A percentile compares a stretch with the other conserved stretches of the same genome.
phyloP scores from a whole-genome alignment of 2,888 invertebrate genomes.

The Melikaiella ostensackeni region DNA sequence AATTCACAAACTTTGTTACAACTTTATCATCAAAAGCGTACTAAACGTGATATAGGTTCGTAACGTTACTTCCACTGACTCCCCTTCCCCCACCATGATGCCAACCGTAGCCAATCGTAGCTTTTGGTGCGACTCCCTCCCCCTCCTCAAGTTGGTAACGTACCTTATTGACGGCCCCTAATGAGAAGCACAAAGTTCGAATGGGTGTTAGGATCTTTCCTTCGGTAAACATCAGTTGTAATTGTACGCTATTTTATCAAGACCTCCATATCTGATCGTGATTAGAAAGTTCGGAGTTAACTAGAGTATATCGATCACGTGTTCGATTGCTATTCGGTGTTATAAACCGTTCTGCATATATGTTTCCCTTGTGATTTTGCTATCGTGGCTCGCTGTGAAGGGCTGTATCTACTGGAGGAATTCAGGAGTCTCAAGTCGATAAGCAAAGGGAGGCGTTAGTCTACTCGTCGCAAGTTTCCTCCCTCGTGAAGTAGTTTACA shows the following conservation, averaged over 20 bases:
- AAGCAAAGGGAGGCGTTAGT: slow-evolving; percentile 20
- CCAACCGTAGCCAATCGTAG: too few relatives aligned
- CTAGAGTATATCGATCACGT: not conserved
- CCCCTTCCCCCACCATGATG: too few relatives aligned
- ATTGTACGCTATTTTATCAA: not conserved
- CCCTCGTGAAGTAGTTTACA: slow-evolving; percentile 60
- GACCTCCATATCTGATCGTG: not conserved
- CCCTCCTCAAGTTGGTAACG: too few relatives aligned
- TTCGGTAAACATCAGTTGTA: not conserved
- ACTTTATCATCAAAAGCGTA: too few relatives aligned
- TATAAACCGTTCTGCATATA: slow-evolving; percentile 4
- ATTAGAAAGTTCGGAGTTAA: not conserved
- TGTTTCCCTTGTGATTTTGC: not conserved
- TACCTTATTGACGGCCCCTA: too few relatives aligned
- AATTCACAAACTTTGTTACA: too few relatives aligned
- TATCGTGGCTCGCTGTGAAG: not conserved
- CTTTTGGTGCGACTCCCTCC: too few relatives aligned
- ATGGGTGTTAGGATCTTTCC: not conserved
- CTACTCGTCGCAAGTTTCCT: slow-evolving; percentile 47
- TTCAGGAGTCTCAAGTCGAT: slow-evolving; percentile 34
- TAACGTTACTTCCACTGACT: too few relatives aligned
- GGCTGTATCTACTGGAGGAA: slow-evolving; percentile 35
- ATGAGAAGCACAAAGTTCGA: not conserved
- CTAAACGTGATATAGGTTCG: too few relatives aligned
- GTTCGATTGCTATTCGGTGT: not conserved